phyloP scores from a whole-genome alignment of 1,140 invertebrate genomes.

The Danaus plexippus region DNA sequence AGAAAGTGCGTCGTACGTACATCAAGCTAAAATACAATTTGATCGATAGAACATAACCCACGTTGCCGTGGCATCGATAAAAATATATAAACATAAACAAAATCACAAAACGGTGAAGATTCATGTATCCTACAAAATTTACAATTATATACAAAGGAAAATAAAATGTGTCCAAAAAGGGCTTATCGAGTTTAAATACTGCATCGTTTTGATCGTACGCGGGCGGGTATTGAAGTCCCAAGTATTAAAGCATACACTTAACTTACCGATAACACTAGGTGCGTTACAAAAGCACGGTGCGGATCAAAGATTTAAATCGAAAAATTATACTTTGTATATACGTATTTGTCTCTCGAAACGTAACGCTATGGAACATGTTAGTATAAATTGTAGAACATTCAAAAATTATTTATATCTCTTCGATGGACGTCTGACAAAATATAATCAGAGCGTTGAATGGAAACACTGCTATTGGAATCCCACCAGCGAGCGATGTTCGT shows the following conservation, averaged over 20 bases:
- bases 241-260: conserved; percentile 26
- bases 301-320: conserved; percentile 39
- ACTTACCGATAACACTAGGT: conserved; percentile 39
- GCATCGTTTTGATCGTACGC: conserved; percentile 46
- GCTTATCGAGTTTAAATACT: conserved; percentile 48
- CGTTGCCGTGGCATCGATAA: conserved; percentile 8
- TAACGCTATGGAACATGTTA: conserved; percentile 4
- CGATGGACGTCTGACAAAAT: conserved; percentile 11
- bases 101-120: conserved; percentile 44
- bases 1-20: conserved; percentile 16
- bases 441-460: conserved; percentile 12
- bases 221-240: conserved; percentile 23
- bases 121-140: conserved; percentile 57
- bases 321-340: conserved; percentile 15
- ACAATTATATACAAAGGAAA: conserved; percentile 66
- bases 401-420: conserved; percentile 15
- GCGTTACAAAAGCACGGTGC: conserved; percentile 43
- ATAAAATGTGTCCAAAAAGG: conserved; percentile 61
- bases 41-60: conserved; percentile 19
- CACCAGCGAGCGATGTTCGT: conserved; percentile 13
- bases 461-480: conserved; percentile 1
- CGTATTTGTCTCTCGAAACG: conserved; percentile 1
- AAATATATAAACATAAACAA: conserved; percentile 54
- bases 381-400: conserved; percentile 16
- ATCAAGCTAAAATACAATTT: conserved; percentile 24